Base-by-base conservation (phyloP, 2,797 vertebrate genomes). In the Aplochiton taeniatus region DNA sequence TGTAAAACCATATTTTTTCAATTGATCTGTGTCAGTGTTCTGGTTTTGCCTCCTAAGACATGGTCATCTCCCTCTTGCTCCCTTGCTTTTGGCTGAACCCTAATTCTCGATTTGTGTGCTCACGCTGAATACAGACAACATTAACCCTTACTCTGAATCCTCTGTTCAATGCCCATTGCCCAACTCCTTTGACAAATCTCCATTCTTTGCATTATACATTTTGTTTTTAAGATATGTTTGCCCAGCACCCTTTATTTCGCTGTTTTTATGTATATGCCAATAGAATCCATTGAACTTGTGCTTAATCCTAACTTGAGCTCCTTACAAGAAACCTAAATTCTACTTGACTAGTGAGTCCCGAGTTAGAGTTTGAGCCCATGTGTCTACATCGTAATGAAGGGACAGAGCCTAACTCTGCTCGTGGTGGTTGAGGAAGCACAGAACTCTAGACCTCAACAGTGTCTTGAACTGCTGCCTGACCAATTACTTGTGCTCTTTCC, bases 91-190 rank as follows among this genome's bases (percentile, higher is more conserved):
- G 80, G 84, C 83, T 85, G 70, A 83, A 88, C 47, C 80, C 85
- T 83, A 63, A 65, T 66, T 74, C 83, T 61, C 60, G 41, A 43
- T 49, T 74, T 65, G 50, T 13, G 41, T 62, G 60, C 31, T 74
- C 58, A 85, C 85, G 91, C 91, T 93, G 91, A 91, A 92, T 88
- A 91, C 90, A 92, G 91, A 91, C 90, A 92, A 90, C 89, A 83
- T 85, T 93, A 91, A 93, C 90, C 84, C 89, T 50, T 49, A 85
- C 79, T 85, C 84, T 83, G 83, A 89, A 81, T 84, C 65, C 74
- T 66, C 80, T 76, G 80, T 89, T 87, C 82, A 86, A 68, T 67
- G 68, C 77, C 79, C 11, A 61, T 31, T 31, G 31, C 31, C 31
- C 31, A 72, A 55, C 67, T 72, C 80, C 78, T 76, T 77, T 70